Base-by-base conservation (phyloP, 2,888 invertebrate genomes). In the Diloba caeruleocephala region DNA sequence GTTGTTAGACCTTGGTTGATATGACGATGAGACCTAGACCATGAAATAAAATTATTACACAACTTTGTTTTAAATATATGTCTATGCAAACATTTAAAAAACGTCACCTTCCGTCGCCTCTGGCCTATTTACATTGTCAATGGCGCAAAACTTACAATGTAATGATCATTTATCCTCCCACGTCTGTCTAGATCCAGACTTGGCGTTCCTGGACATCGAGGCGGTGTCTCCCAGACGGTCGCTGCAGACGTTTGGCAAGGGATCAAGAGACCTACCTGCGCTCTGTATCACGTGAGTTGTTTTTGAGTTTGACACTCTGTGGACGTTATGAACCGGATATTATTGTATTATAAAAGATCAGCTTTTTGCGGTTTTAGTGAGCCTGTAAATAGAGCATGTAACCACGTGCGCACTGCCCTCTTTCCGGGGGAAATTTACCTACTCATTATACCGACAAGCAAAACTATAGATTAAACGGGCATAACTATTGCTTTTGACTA, bases 281-380 rank as follows among this genome's bases (percentile, higher is more conserved):
- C 72, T 89, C 37, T 77, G 54, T 15, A 58, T 88, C 57, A 82
- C 86, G 91, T 91, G 74, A 89, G 90, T 86, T 43, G 32, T 25
- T 32, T 15, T 3, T 19, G 9, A 8, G 5, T 25, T 17, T 26
- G 17, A 36, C 8, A 14, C n/a, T 39, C 26, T 12, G 5, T 17
- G 19, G 2, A n/a, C n/a, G n/a, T n/a, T n/a, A n/a, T n/a, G n/a
- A n/a, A n/a, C n/a, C n/a, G n/a, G n/a, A n/a, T n/a, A n/a, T n/a
- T n/a, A n/a, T n/a, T n/a, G n/a, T n/a, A n/a, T n/a, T n/a, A n/a
- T n/a, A n/a, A n/a, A n/a, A n/a, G n/a, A n/a, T n/a, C n/a, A n/a
- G n/a, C n/a, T n/a, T n/a, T n/a, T n/a, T n/a, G n/a, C n/a, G n/a
- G n/a, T n/a, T n/a, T n/a, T n/a, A n/a, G n/a, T 19, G 19, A 19